phyloP scores from a whole-genome alignment of 2,888 invertebrate species.

The Schrankia costaestrigalis region DNA sequence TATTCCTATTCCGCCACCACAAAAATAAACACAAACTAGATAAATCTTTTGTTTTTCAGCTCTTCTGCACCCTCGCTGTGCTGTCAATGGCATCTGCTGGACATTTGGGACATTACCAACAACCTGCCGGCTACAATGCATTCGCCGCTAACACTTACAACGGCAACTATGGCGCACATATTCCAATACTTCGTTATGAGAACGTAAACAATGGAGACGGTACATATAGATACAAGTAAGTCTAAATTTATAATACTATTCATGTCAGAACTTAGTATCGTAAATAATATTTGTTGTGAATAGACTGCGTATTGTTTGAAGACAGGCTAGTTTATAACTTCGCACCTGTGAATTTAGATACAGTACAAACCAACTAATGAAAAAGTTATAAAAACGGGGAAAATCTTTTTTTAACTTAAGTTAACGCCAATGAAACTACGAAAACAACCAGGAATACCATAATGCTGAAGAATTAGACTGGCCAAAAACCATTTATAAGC shows the following conservation, averaged over 20 bases:
- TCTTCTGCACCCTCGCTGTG: slow-evolving; percentile 37
- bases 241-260: background rate
- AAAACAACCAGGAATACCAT: too few relatives aligned
- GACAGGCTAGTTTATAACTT: too few relatives aligned
- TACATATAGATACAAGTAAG: slow-evolving; percentile 81
- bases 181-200: slow-evolving; percentile 81
- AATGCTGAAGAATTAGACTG: too few relatives aligned
- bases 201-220: slow-evolving; percentile 83
- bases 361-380: too few relatives aligned
- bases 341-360: too few relatives aligned
- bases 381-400: too few relatives aligned
- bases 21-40: background rate
- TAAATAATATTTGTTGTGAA: background rate
- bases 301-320: background rate
- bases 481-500: too few relatives aligned
- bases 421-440: too few relatives aligned
- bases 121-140: slow-evolving; percentile 28
- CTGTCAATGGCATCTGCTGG: slow-evolving; percentile 42
- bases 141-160: slow-evolving; percentile 34
- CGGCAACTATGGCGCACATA: slow-evolving; percentile 51
- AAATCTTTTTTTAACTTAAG: too few relatives aligned
- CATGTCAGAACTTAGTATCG: background rate
- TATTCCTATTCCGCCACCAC: too few relatives aligned
- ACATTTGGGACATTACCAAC: slow-evolving; percentile 29
- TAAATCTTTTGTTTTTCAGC: slow-evolving; percentile 27